A percentile compares a stretch with the other conserved stretches of the same genome.
Conservation (phyloP, 1,140 invertebrate genomes). For the Scaptomyza pallida region DNA sequence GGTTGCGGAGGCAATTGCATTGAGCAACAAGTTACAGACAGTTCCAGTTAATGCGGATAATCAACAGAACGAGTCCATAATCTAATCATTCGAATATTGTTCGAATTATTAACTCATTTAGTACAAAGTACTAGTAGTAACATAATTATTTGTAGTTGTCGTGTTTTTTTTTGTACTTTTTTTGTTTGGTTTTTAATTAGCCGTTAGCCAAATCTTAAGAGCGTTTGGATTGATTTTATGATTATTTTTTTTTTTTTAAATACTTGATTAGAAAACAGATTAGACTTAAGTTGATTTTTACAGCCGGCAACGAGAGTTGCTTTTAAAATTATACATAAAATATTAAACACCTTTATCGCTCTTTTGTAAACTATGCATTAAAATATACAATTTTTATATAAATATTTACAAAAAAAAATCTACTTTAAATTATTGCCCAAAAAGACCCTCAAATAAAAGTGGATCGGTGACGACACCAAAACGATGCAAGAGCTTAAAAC, state of each 20-base stretch:
- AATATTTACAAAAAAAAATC: slow-evolving; percentile 16
- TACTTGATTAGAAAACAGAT: slow-evolving; percentile 4
- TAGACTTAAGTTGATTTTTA: not conserved
- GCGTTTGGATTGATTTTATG: too few species aligned
- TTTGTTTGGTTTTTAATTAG: not conserved
- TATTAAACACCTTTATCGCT: too few species aligned
- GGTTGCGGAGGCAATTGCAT: slow-evolving; percentile 63
- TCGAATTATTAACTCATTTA: slow-evolving; percentile 13
- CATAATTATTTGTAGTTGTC: slow-evolving; percentile 4
- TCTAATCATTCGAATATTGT: not conserved
- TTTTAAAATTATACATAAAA: not conserved
- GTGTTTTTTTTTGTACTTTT: slow-evolving; percentile 1
- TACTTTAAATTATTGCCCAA: slow-evolving; percentile 54
- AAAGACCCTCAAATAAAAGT: slow-evolving; percentile 62
- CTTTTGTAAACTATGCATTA: slow-evolving; percentile 5
- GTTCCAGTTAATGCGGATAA: not conserved
- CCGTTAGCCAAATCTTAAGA: not conserved
- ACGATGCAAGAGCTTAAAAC: slow-evolving; percentile 63
- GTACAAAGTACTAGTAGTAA: slow-evolving; percentile 34
- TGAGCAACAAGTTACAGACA: slow-evolving; percentile 36
- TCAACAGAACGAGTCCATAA: slow-evolving; percentile 19
- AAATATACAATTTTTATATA: slow-evolving; percentile 13
- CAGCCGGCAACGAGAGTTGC: not conserved
- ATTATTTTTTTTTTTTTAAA: not conserved
- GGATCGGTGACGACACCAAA: slow-evolving; percentile 66